These are phyloP conservation scores for Bombus consobrinus DNA, from an alignment of 1,140 invertebrate genomes.

Conservation along the genomic window DNA sequence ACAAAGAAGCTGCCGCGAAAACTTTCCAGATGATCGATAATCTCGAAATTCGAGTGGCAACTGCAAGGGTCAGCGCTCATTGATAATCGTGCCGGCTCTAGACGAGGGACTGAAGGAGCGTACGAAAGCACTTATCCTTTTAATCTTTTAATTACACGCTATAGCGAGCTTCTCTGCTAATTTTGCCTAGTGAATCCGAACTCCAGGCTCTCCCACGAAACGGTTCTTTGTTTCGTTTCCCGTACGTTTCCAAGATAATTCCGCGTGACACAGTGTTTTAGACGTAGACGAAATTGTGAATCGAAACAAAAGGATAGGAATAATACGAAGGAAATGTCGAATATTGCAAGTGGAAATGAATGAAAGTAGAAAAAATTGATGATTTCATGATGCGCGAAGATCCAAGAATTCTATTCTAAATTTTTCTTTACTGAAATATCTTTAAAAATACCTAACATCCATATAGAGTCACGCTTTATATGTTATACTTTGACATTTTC, in stretches of 20 bases:
- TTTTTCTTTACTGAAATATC: no score
- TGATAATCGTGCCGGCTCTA: slow-evolving; percentile 20
- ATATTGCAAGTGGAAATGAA: neutral
- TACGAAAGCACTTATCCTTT: slow-evolving; percentile 57
- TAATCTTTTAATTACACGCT: slow-evolving; percentile 63
- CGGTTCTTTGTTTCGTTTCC: slow-evolving; percentile 20
- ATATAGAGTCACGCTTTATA: neutral
- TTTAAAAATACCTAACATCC: no score
- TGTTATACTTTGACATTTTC: neutral
- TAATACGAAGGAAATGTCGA: no score
- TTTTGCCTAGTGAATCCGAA: neutral
- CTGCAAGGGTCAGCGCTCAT: slow-evolving; percentile 26
- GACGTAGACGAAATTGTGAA: neutral
- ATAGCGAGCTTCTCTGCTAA: slow-evolving; percentile 35
- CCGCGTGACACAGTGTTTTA: no score
- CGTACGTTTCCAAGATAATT: neutral
- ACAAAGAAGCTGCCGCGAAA: slow-evolving; percentile 56
- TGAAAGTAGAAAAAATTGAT: neutral
- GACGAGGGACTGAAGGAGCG: slow-evolving; percentile 16
- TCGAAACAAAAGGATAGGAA: neutral
- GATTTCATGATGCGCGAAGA: neutral
- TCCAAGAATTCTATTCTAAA: no score
- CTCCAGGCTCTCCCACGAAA: neutral
- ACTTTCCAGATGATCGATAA: slow-evolving; percentile 63
- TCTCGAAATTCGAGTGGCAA: slow-evolving; percentile 47